A percentile compares a stretch with the other conserved stretches of the same genome.
phyloP scores from a whole-genome alignment of 2,113 vertebrate species.

The Pachycephala philippinensis region DNA sequence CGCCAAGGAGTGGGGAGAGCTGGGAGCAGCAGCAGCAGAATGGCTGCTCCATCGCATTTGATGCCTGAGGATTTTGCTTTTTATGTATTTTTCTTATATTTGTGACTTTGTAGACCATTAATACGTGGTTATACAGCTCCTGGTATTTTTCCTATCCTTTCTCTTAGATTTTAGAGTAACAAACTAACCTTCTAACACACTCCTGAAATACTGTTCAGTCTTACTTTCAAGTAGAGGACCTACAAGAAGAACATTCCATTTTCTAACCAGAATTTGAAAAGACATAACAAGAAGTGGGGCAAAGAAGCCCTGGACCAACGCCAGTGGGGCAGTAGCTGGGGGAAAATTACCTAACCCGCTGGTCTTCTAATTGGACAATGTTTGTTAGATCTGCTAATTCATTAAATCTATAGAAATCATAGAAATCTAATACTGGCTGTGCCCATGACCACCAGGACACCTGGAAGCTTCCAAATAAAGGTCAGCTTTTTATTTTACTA shows the following conservation, averaged over 20 bases:
- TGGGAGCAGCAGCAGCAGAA: not conserved
- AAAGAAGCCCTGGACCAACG: not conserved
- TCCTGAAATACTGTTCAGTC: not conserved
- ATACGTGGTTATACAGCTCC: not conserved
- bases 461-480: not conserved
- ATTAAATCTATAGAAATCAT: not conserved
- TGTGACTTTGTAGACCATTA: not conserved
- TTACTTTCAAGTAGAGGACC: not conserved
- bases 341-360: not conserved
- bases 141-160: not conserved
- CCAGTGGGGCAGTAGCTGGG: not conserved
- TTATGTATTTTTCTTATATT: not conserved
- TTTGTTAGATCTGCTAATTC: not conserved
- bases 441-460: not conserved
- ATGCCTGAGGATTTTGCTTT: not conserved
- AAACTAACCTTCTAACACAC: not conserved
- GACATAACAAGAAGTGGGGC: not conserved
- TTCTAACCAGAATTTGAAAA: not conserved
- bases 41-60: rapidly evolving
- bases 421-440: not conserved
- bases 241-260: not conserved
- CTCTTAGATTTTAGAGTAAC: not conserved
- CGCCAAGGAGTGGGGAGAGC: not conserved
- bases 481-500: not conserved
- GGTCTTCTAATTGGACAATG: not conserved